These are phyloP conservation scores for Urocyon cinereoargenteus DNA, from an alignment of 2,797 vertebrate species.

Conservation along the genomic window DNA sequence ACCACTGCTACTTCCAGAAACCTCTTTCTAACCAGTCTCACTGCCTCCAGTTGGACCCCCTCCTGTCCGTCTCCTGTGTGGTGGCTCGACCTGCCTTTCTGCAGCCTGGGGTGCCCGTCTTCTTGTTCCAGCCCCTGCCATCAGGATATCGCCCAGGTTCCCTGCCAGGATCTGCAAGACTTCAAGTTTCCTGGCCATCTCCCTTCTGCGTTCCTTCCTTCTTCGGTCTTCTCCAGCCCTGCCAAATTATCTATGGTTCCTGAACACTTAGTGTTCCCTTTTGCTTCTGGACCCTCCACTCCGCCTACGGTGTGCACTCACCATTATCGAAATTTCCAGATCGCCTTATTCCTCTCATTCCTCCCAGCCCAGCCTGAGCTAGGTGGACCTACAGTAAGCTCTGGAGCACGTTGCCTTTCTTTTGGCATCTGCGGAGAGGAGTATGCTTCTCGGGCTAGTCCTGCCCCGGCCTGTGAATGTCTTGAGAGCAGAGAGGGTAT, in stretches of 20 bases:
- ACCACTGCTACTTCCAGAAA: not conserved
- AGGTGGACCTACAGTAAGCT: not conserved
- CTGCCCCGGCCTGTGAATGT: not conserved
- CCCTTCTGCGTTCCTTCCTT: not conserved
- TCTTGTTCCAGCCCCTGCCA: not conserved
- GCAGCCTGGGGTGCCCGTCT: not conserved
- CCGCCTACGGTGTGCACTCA: not conserved
- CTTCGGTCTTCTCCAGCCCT: not conserved
- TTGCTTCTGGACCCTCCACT: not conserved
- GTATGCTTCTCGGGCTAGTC: rapidly evolving
- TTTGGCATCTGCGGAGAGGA: not conserved
- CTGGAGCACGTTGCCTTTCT: not conserved
- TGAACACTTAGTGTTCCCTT: not conserved
- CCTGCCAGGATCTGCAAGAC: not conserved
- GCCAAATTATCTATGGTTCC: not conserved
- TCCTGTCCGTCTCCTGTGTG: not conserved
- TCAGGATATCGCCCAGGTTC: not conserved
- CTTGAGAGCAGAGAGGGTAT: not conserved
- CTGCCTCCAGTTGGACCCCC: not conserved
- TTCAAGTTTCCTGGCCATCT: not conserved
- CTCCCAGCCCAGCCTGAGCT: not conserved
- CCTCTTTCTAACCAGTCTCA: not conserved
- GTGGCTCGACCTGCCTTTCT: not conserved
- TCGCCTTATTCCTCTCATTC: no score
- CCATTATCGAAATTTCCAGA: not conserved